Percentiles rank a stretch among this genome's conserved stretches.
Conservation (phyloP, 2,113 vertebrate genomes). For the Panurus biarmicus region DNA sequence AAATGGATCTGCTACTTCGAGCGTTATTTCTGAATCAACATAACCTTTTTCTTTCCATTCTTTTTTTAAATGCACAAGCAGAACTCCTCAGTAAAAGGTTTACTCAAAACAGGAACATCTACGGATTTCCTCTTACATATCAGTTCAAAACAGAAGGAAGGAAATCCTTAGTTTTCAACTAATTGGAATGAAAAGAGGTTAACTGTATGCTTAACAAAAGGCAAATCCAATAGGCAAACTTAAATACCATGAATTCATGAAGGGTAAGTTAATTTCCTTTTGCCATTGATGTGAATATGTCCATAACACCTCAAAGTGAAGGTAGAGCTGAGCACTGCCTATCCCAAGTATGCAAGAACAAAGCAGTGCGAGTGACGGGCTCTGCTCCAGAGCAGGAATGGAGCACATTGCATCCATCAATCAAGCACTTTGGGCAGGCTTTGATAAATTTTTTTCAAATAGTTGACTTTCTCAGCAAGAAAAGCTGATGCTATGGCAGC, state of each 20-base stretch:
- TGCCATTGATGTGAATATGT: not conserved
- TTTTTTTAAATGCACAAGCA: slow-evolving; percentile 36
- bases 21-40: not conserved
- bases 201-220: slow-evolving; percentile 45
- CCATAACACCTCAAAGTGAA: not conserved
- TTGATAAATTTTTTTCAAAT: not conserved
- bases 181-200: slow-evolving; percentile 54
- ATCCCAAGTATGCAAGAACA: not conserved
- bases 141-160: slow-evolving; percentile 79
- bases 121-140: slow-evolving; percentile 83
- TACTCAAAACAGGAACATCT: slow-evolving; percentile 79
- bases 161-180: slow-evolving; percentile 71
- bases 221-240: slow-evolving; percentile 16
- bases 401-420: not conserved
- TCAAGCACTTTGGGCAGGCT: not conserved
- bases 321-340: not conserved
- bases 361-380: rapidly evolving
- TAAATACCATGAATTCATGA: not conserved
- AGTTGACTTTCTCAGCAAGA: not conserved
- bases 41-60: slow-evolving; percentile 33
- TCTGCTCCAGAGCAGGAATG: not conserved
- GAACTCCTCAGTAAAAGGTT: slow-evolving; percentile 45
- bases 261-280: not conserved
- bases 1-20: slow-evolving; percentile 10
- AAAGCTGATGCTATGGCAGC: not conserved